phyloP scores from a whole-genome alignment of 2,888 invertebrate genomes.

The Acanthosepion pharaonis region DNA sequence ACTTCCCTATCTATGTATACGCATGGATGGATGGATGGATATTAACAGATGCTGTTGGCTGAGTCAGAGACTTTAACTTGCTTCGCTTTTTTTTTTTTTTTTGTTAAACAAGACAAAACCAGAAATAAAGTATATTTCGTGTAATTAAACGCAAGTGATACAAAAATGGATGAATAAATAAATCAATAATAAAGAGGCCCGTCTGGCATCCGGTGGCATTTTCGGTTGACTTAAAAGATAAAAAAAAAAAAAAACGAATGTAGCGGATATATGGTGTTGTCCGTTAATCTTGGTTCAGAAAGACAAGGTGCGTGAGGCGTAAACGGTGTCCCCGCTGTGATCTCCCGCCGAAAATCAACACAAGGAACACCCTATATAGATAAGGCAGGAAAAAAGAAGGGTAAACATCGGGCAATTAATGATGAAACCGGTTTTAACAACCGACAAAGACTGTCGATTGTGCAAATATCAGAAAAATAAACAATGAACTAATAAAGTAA shows the following conservation, averaged over 20 bases:
- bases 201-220: conserved; percentile 15
- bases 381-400: not conserved
- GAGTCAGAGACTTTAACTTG: no score
- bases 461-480: not conserved
- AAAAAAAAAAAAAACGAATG: not conserved
- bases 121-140: not conserved
- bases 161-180: not conserved
- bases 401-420: not conserved
- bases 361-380: not conserved
- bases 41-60: no score
- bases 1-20: no score
- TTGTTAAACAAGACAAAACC: not conserved
- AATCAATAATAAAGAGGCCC: not conserved
- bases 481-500: not conserved
- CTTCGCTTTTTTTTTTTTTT: not conserved
- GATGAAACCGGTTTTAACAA: not conserved
- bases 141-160: not conserved
- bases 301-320: not conserved
- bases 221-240: not conserved
- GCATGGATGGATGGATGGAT: no score
- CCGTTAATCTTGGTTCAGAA: not conserved
- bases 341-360: not conserved
- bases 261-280: not conserved
- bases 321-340: not conserved
- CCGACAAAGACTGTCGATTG: not conserved